Conservation (phyloP, 1,140 invertebrate species). For the Danaus melanippus region DNA sequence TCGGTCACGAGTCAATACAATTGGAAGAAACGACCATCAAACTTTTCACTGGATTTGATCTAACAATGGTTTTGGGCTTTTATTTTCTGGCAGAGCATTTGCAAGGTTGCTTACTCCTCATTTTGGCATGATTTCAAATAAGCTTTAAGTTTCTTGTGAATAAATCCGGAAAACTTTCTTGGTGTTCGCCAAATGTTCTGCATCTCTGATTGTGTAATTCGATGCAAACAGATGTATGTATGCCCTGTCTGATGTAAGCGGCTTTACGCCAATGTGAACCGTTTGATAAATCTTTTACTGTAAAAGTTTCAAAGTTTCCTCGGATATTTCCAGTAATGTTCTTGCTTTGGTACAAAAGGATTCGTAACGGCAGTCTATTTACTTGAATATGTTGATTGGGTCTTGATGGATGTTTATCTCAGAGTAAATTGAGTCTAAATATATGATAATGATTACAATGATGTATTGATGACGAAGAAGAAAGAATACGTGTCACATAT, state of each 20-base stretch:
- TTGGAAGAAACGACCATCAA: conserved; percentile 8
- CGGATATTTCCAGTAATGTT: neutral
- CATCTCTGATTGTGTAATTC: conserved; percentile 27
- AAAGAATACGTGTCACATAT: too few relatives aligned
- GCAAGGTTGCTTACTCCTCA: conserved; percentile 19
- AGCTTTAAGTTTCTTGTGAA: conserved; percentile 27
- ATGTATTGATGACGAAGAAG: too few relatives aligned
- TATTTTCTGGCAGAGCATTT: conserved; percentile 24
- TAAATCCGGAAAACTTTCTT: conserved; percentile 25
- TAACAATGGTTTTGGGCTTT: conserved; percentile 24
- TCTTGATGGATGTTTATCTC: neutral
- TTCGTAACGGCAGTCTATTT: too few relatives aligned
- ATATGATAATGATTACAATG: too few relatives aligned
- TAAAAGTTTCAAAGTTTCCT: conserved; percentile 9
- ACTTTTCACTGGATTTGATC: conserved; percentile 20
- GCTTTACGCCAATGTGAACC: conserved; percentile 7
- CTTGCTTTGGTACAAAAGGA: neutral
- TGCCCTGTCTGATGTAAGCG: conserved; percentile 9
- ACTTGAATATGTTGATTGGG: too few relatives aligned
- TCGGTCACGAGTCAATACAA: conserved; percentile 11
- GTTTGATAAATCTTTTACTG: conserved; percentile 11
- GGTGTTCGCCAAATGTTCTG: conserved; percentile 26
- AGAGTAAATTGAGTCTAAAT: too few relatives aligned
- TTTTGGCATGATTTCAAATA: conserved; percentile 37
- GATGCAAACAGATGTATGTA: conserved; percentile 17